Percentiles rank a stretch among this genome's conserved stretches.
These are phyloP conservation scores for Calephelis nemesis DNA, from an alignment of 1,140 invertebrate genomes.

Conservation along the genomic window DNA sequence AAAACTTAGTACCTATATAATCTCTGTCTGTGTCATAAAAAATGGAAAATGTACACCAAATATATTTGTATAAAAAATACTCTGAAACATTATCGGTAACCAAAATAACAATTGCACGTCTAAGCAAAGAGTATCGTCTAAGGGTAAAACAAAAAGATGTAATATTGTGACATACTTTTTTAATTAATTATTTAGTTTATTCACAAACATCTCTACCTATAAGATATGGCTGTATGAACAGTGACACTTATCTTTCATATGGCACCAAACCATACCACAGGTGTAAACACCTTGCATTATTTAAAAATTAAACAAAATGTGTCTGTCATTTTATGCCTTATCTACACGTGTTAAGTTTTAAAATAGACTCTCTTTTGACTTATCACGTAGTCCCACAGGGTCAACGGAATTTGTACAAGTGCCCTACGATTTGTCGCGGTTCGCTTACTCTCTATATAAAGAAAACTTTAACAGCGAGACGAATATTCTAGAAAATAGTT, in stretches of 20 bases:
- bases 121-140: too few species aligned
- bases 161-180: too few species aligned
- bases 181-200: too few species aligned
- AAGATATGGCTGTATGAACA: neutral
- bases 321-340: neutral
- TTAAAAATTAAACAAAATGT: conserved; percentile 9
- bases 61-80: too few species aligned
- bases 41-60: too few species aligned
- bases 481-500: neutral
- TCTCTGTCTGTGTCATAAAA: too few species aligned
- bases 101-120: too few species aligned
- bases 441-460: neutral
- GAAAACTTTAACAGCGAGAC: neutral
- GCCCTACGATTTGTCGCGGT: conserved; percentile 22
- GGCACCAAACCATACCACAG: neutral
- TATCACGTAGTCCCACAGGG: conserved; percentile 12
- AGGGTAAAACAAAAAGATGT: too few species aligned
- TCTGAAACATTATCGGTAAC: too few species aligned
- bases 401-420: conserved; percentile 32
- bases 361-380: neutral
- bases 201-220: too few species aligned
- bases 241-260: neutral
- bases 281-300: neutral
- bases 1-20: too few species aligned
- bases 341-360: neutral